Evolutionary conservation across 2,113 vertebrate genomes (phyloP), one percentile per base, ranked within the genome.

Genomic region (Oryzias woworae): DNA sequence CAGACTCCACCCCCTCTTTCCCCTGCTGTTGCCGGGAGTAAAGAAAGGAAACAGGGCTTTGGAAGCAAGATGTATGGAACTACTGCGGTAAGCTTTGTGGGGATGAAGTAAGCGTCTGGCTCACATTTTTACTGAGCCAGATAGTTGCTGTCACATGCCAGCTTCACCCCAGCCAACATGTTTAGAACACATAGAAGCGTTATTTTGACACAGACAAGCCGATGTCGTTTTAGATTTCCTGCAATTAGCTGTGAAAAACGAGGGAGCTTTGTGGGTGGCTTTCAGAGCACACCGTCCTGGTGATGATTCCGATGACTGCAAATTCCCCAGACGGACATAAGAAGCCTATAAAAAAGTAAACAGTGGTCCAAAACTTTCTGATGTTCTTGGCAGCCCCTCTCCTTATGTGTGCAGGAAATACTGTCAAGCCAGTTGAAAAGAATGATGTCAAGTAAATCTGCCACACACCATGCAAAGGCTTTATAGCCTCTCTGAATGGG

Each of bases 41-140:
- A 80, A 83, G 74, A 62, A 75, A 85, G 87, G 87, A 89, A 88
- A 84, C 77, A 46, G 78, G 47, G 58, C 59, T 81, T 88, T 62
- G 62, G 69, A 65, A 56, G 80, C 74, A 77, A 76, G 82, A 87
- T 78, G 74, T 83, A 89, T 86, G 85, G 74, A 85, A 87, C 81
- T 85, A 66, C 77, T 85, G 87, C 44, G 84, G 87, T 73, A 55
- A 86, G 72, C 69, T 6, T 57, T 78, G 75, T 62, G 78, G 77
- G 43, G 62, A 85, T 91, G 88, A 91, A 81, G 83, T 91, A 87
- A 92, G 73, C 62, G 73, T 91, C 88, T 90, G 82, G 80, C 71
- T 67, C 67, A 52, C 64, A 81, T 79, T 71, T 71, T 75, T 80
- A 66, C 66, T 59, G 55, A 60, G 61, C 23, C 75, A 76, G 63